Evolutionary conservation across 2,888 invertebrate species (phyloP).

Genomic region (Philereme transversata): DNA sequence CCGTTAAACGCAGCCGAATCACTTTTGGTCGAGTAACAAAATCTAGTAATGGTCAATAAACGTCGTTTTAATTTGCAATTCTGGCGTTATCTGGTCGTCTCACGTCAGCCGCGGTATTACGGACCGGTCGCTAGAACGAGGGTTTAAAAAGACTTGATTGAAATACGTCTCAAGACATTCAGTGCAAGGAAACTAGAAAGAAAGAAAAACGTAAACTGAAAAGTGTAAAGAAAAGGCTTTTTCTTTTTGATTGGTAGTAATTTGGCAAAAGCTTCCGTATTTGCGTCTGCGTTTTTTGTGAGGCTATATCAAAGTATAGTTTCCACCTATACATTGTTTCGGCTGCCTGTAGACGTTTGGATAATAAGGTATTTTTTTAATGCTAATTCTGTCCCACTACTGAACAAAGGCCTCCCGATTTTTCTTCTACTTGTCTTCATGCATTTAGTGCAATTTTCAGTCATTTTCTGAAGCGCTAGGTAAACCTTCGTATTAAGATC

Average conservation of each 20-base stretch:
- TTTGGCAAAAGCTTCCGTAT: too few species aligned
- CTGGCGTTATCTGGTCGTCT: conserved; percentile 54
- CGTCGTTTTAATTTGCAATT: conserved; percentile 68
- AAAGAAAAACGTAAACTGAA: too few species aligned
- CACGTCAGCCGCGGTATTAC: conserved; percentile 50
- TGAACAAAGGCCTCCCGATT: too few species aligned
- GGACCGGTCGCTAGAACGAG: conserved; percentile 38
- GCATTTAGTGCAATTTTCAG: neutral
- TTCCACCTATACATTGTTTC: too few species aligned
- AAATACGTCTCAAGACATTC: conserved; percentile 21
- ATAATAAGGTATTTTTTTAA: too few species aligned
- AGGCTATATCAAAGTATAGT: too few species aligned
- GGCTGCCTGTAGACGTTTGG: too few species aligned
- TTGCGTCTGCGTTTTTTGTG: too few species aligned
- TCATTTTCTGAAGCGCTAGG: conserved; percentile 11
- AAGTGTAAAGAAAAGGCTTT: too few species aligned
- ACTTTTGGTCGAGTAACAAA: conserved; percentile 57
- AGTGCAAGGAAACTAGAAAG: conserved; percentile 4
- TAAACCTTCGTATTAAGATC: conserved; percentile 63
- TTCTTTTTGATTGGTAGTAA: too few species aligned
- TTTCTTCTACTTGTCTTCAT: neutral
- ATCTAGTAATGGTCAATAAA: conserved; percentile 65
- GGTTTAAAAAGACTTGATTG: conserved; percentile 30
- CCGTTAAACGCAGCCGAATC: conserved; percentile 48
- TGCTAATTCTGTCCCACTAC: too few species aligned